Conservation (phyloP, 2,797 vertebrate species). For the Smutsia gigantea region DNA sequence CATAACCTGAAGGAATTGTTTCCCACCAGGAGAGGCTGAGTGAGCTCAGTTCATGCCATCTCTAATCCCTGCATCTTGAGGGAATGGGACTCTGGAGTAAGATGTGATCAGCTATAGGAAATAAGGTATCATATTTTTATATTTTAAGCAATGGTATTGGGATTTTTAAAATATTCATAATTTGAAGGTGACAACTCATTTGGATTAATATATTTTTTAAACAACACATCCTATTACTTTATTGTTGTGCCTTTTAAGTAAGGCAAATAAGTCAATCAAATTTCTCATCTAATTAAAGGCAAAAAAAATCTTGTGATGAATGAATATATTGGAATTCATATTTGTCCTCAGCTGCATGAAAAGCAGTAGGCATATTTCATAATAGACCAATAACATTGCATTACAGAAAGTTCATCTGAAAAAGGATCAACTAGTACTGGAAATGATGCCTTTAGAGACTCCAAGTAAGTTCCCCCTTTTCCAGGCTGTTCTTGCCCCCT, state of each 20-base stretch:
- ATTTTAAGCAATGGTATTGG: not conserved
- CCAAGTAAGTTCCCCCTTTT: not conserved
- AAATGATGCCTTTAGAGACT: not conserved
- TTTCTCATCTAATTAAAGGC: not conserved
- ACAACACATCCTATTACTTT: not conserved
- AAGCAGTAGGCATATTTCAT: not conserved
- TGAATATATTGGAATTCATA: slow-evolving; percentile 20
- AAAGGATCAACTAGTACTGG: not conserved
- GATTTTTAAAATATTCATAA: not conserved
- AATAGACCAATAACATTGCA: not conserved
- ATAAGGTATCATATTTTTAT: not conserved
- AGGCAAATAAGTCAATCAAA: not conserved
- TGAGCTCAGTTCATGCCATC: not conserved
- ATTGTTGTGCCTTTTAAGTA: slow-evolving; percentile 35
- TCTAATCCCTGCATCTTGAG: not conserved
- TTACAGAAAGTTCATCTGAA: not conserved
- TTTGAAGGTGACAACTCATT: not conserved
- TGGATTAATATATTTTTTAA: not conserved
- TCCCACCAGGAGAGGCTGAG: not conserved
- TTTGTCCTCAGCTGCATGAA: not conserved
- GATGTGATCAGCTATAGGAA: not conserved
- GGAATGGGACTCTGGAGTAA: not conserved
- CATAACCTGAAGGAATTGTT: not conserved
- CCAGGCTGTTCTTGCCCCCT: not conserved
- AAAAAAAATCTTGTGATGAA: slow-evolving; percentile 16